Base-by-base conservation (phyloP, 2,888 invertebrate genomes). In the Melinaea menophilus region DNA sequence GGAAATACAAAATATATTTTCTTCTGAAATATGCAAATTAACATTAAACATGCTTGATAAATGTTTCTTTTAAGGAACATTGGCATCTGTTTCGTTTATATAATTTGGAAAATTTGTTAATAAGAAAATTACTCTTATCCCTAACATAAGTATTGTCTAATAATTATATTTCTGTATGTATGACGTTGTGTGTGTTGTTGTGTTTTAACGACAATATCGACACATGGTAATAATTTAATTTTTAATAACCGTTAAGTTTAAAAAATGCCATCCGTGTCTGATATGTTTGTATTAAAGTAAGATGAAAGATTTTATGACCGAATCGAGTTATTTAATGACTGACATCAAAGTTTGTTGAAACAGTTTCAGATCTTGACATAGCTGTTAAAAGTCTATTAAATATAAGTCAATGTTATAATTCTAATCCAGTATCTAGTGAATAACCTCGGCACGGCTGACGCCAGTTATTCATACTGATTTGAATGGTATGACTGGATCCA, bases 111-210 rank as follows among this genome's bases (percentile, higher is more conserved):
- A 37, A 2, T 7, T 37, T 37, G 7, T 37, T 2, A 37, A 37
- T 37, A 37, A 37, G 37, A 37, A 41, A 41, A 41, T 2, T 22
- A 22, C 22, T 22, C 22, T 22, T 22, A 22, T 22, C 22, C 54
- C 22, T 22, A 9, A 12, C 12, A 47, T 4, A 22, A 22, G 54
- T 4, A 41, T 41, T 45, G 11, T 45, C 2, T 9, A 31, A 57
- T 12, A 57, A 22, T 57, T 45, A 37, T 56, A 22, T 37, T 31
- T 12, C 55, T 34, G 55, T 56, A 34, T 31, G 12, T n/a, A 48
- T 47, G 12, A 33, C 58, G 54, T 22, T 55, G 55, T 62, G 37
- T 46, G 55, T 61, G 78, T 78, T 86, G 84, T 85, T 84, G 85
- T 72, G 82, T 71, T 71, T 73, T 72, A 73, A 73, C 72, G 73